These are phyloP conservation scores for Pteropus alecto DNA, from an alignment of 2,113 vertebrate species.

Conservation along the genomic window DNA sequence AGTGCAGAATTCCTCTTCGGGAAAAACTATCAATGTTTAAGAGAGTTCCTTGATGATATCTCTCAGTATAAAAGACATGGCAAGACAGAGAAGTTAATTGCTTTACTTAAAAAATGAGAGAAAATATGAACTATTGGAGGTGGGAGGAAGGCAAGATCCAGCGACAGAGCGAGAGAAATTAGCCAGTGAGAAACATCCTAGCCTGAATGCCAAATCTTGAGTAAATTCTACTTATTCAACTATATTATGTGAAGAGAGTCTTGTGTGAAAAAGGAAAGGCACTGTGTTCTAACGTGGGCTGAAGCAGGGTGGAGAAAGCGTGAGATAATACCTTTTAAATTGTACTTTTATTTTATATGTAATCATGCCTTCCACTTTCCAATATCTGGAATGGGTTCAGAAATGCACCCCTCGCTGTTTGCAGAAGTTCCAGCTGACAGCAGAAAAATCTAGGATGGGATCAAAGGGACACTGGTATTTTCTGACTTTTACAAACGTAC, in stretches of 20 bases:
- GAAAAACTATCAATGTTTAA: not conserved
- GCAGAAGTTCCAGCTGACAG: not conserved
- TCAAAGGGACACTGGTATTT: not conserved
- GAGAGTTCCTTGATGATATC: not conserved
- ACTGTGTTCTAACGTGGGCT: not conserved
- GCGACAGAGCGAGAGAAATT: not conserved
- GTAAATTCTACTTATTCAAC: not conserved
- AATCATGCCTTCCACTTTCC: not conserved
- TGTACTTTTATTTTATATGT: not conserved
- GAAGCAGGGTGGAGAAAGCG: not conserved
- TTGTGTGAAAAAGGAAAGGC: not conserved
- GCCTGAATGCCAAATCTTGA: not conserved
- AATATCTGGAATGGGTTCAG: not conserved
- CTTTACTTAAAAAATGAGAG: not conserved
- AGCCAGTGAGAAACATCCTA: not conserved
- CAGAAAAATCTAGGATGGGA: not conserved
- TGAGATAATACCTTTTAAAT: not conserved
- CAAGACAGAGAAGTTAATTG: not conserved
- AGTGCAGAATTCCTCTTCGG: not conserved
- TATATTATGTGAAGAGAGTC: not conserved
- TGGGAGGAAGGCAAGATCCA: not conserved
- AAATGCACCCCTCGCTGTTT: not conserved
- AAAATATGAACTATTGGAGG: not conserved
- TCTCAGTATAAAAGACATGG: not conserved
- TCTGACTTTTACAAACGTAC: conserved; percentile 19